Base-by-base conservation (phyloP, 2,888 invertebrate genomes). In the Arge pagana region DNA sequence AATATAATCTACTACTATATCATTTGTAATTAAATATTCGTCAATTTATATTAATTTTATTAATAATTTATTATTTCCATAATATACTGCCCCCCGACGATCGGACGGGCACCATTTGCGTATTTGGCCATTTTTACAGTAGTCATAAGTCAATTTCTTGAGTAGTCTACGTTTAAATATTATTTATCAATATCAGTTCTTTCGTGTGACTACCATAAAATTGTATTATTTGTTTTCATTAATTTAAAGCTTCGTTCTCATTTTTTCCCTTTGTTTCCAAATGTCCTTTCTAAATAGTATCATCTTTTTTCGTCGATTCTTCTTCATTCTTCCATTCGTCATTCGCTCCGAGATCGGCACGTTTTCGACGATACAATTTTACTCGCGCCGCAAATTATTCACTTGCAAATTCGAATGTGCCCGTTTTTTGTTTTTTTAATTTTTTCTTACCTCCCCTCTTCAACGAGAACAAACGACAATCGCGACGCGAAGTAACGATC, bases 111-210 rank as follows among this genome's bases (percentile, higher is more conserved):
- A 65, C 67, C 63, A 68, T 68, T 65, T 67, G 69, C 68, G 62
- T 76, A 74, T 75, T 76, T 76, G 75, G 76, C 75, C 72, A 72
- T 74, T 73, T 68, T 72, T 72, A 74, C 74, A 74, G 68, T 74
- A 74, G 74, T 74, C 75, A 41, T 40, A 69, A 68, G 68, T 72
- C 68, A 71, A 70, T 73, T 72, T 71, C 66, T 67, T 68, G 59
- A 66, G 68, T 68, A 68, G 64, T 63, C 53, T 51, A 33, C 43
- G 23, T 36, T 35, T 55, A 40, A 67, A 67, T 74, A 73, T 72
- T 70, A 73, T 74, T 79, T 79, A 81, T 80, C 80, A 80, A 80
- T 79, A 80, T 80, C 80, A 80, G 80, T 79, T 80, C 80, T 77
- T 77, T 78, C 74, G 68, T 72, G 64, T 71, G 70, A 76, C 73